These are phyloP conservation scores for Bambusicola thoracicus DNA, from an alignment of 2,113 vertebrate genomes.

Conservation along the genomic window DNA sequence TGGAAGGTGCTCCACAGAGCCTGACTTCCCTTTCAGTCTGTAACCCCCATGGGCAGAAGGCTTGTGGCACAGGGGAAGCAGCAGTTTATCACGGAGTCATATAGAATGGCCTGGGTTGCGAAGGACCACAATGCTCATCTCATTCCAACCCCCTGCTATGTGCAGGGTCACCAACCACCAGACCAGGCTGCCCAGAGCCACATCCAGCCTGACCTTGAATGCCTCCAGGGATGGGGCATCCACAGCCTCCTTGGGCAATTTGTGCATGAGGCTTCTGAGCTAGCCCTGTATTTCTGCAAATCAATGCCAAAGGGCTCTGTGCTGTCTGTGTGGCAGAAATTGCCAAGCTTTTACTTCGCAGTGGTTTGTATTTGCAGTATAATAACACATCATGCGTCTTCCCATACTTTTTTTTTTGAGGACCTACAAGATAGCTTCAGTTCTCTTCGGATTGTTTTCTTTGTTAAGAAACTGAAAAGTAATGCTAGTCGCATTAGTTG, in stretches of 20 bases:
- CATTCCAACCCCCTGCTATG: too few species aligned
- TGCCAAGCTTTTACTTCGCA: neutral
- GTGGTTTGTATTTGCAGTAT: neutral
- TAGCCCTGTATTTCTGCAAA: neutral
- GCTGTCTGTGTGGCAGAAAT: neutral
- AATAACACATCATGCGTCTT: neutral
- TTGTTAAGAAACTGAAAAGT: neutral
- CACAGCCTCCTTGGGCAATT: too few species aligned
- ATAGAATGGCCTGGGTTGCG: too few species aligned
- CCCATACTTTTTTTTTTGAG: neutral
- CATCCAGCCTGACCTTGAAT: too few species aligned
- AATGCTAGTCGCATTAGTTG: neutral
- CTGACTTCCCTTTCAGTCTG: neutral
- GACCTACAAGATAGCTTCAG: neutral
- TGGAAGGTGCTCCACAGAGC: neutral
- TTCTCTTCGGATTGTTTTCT: neutral
- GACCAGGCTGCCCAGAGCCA: too few species aligned
- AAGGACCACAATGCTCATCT: too few species aligned
- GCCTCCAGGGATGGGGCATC: too few species aligned
- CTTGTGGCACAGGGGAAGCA: neutral
- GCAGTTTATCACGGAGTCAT: too few species aligned
- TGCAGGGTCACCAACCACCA: too few species aligned
- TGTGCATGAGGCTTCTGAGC: neutral
- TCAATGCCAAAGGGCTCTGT: neutral
- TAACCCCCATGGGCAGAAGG: neutral